phyloP scores from a whole-genome alignment of 2,797 vertebrate genomes.

The Nyctibius grandis region DNA sequence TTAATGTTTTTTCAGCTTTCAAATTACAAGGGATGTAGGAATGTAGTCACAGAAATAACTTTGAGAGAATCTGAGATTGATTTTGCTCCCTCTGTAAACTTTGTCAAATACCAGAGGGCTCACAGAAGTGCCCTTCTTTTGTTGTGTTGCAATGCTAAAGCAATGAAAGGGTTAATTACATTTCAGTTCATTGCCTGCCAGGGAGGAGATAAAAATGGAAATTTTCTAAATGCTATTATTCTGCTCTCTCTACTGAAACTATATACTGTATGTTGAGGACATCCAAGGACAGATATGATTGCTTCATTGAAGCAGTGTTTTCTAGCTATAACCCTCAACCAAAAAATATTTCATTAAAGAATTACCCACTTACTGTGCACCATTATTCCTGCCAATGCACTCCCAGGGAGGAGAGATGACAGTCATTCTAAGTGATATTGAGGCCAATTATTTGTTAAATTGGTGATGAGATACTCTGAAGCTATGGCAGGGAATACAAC shows the following conservation, averaged over 20 bases:
- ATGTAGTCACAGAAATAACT: neutral
- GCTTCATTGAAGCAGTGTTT: conserved; percentile 53
- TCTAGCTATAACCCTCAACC: neutral
- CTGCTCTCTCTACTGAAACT: neutral
- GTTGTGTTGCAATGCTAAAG: neutral
- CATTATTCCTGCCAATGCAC: conserved; percentile 57
- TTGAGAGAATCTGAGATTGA: neutral
- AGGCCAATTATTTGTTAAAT: conserved; percentile 55
- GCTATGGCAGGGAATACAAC: neutral
- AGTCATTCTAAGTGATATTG: conserved; percentile 37
- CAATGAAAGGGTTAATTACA: neutral
- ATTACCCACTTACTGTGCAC: conserved; percentile 38
- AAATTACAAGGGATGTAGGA: neutral
- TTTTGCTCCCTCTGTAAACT: neutral
- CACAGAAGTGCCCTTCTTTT: neutral
- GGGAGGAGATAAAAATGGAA: conserved; percentile 9
- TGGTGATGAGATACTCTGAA: neutral
- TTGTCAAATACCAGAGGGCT: neutral
- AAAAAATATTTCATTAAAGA: conserved; percentile 58
- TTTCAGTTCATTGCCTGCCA: neutral
- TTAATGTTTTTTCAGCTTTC: neutral
- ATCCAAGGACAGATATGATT: conserved; percentile 55
- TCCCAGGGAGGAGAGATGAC: conserved; percentile 42
- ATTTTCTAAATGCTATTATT: neutral
- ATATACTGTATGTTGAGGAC: conserved; percentile 30